Evolutionary conservation across 2,113 vertebrate species (phyloP), one percentile per base, ranked within the genome.

Genomic region (Ptyas mucosa): DNA sequence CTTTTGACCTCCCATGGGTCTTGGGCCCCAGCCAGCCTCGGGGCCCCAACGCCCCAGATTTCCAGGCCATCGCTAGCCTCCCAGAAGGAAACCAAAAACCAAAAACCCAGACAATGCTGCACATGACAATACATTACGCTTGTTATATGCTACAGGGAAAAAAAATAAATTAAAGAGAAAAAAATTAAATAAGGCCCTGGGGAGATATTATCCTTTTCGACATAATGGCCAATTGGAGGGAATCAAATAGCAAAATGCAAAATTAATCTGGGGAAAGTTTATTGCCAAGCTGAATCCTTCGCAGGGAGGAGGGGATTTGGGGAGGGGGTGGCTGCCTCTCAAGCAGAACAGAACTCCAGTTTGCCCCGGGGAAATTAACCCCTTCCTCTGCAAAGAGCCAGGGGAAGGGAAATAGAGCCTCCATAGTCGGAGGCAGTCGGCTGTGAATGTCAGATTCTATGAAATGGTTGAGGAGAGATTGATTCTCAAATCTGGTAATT

Each of bases 211-310:
- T 81, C 93, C 52, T 5, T 14, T 52, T n/a, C 89, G 8, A n/a
- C 85, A 85, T 75, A 75, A 90, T 93, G 92, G 89, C 43, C 85
- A 69, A 87, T 90, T 93, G 54, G 92, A 49, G 29, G 89, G 58
- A 69, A 87, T 54, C 92, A 87, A 90, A 87, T 53, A 89, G 91
- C 91, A 43, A 92, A 92, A 89, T 57, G 87, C 91, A 92, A 85
- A 92, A 69, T 92, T 92, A 92, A 92, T 92, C 87, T 89, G 54
- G 64, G n/a, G 52, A 85, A 55, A 52, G 64, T 92, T 92, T 92
- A 89, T 88, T 49, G 51, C 64, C 18, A 85, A 49, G 87, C 49
- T 10, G 11, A 55, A 46, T 49, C 87, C 87, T 87, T 12, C 6
- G 21, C 34, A 52, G 14, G 24, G n/a, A 8, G 3, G 51, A 53